Base-by-base conservation (phyloP, 2,113 vertebrate species). In the Cercocebus atys region DNA sequence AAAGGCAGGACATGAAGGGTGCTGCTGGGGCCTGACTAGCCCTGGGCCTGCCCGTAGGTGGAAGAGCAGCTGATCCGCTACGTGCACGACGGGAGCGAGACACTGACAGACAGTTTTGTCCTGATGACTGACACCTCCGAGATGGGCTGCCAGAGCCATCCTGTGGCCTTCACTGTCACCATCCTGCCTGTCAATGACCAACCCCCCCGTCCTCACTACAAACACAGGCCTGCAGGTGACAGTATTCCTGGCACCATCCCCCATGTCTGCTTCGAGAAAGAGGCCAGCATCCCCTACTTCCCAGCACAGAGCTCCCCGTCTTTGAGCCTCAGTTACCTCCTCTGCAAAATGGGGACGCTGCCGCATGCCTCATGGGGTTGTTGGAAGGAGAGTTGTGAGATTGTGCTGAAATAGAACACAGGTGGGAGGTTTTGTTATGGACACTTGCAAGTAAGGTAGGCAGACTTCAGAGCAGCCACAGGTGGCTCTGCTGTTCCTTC, bases 151-250 rank as follows among this genome's bases (percentile, higher is more conserved):
- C 99, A 98, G 88, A 99, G 99, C 97, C 98, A 98, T 4, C 98
- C 99, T 0, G 91, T 98, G 95, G 97, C 99, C 59, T 68, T 99
- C 86, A 95, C 97, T 23, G 4, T 99, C 98, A 99, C 98, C 25
- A 97, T 99, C 98, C 88, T 99, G 70, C 99, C 99, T 0, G 98
- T 99, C 98, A 99, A 99, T 12, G 99, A 99, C 64, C 98, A 99
- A 87, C 98, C 98, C 0, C 0, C 99, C 99, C 0, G 76, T 88
- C 30, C 97, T 99, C 94, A 97, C 96, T 55, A 97, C 97, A 88
- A 99, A 99, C 97, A 99, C 98, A 0, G 99, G 99, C n/a, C 98
- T 99, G 91, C 99, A 99, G 99, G 99, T 99, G 98, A 97, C 90
- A 38, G 27, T 43, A 5, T 45, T 12, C 89, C 43, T 3, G 45